phyloP scores from a whole-genome alignment of 2,888 invertebrate species.

The Dendrolimus houi region DNA sequence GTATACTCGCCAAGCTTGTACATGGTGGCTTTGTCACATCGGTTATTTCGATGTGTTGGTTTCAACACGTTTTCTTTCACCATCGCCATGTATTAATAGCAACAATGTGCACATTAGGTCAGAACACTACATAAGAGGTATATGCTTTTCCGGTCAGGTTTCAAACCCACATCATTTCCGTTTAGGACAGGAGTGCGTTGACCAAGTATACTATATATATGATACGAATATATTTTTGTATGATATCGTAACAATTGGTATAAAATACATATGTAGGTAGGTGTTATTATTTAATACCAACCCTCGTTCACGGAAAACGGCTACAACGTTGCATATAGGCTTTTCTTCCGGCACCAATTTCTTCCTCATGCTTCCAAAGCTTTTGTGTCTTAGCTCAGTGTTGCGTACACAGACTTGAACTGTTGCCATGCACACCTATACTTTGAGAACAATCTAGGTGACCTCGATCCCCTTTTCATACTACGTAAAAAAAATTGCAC shows the following conservation, averaged over 20 bases:
- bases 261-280: no score
- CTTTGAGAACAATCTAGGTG: constrained; percentile 28
- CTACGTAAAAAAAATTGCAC: background rate
- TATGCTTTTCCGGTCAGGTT: no score
- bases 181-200: no score
- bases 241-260: no score
- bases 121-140: no score
- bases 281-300: constrained; percentile 20
- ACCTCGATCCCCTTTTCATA: constrained; percentile 17
- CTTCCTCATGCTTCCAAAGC: constrained; percentile 24
- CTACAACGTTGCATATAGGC: constrained; percentile 54
- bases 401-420: background rate
- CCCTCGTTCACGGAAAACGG: constrained; percentile 60
- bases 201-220: no score
- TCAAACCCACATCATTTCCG: no score
- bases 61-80: background rate
- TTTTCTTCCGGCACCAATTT: constrained; percentile 39
- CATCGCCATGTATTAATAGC: no score
- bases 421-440: constrained; percentile 4
- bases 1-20: background rate
- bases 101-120: no score
- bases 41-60: background rate
- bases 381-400: background rate
- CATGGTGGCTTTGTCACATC: background rate
- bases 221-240: no score